phyloP scores from a whole-genome alignment of 2,113 vertebrate species.

The Zosterops hypoxanthus region DNA sequence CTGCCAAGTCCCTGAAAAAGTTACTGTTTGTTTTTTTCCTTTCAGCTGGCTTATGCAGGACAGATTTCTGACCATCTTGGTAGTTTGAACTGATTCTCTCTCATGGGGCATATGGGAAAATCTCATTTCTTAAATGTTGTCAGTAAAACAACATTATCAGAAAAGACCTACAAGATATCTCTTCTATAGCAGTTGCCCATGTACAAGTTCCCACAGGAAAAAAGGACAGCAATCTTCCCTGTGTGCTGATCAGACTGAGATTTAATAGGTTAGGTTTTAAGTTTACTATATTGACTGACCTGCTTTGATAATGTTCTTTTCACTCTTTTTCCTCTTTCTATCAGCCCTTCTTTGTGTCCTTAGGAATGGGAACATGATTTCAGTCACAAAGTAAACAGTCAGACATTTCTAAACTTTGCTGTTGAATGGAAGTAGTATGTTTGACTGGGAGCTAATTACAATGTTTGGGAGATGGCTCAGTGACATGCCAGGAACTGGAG shows the following conservation, averaged over 20 bases:
- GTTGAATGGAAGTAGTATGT: neutral
- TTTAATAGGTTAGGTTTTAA: neutral
- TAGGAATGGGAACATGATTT: neutral
- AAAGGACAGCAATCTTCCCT: neutral
- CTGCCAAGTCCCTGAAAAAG: neutral
- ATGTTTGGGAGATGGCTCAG: neutral
- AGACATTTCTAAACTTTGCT: neutral
- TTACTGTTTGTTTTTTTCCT: neutral
- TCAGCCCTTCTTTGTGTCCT: neutral
- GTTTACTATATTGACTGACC: neutral
- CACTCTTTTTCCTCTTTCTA: neutral
- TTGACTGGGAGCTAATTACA: neutral
- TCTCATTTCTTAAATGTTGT: neutral
- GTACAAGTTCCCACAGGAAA: neutral
- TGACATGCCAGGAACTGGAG: neutral
- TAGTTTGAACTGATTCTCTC: neutral
- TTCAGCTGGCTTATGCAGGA: neutral
- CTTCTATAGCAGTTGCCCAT: neutral
- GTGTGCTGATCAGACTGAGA: neutral
- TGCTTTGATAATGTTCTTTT: neutral
- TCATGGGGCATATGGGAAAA: neutral
- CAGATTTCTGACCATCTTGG: neutral
- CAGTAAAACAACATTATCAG: neutral
- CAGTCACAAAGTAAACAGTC: neutral
- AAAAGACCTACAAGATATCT: neutral